These are phyloP conservation scores for Alcis repandata DNA, from an alignment of 2,888 invertebrate species.

Conservation along the genomic window DNA sequence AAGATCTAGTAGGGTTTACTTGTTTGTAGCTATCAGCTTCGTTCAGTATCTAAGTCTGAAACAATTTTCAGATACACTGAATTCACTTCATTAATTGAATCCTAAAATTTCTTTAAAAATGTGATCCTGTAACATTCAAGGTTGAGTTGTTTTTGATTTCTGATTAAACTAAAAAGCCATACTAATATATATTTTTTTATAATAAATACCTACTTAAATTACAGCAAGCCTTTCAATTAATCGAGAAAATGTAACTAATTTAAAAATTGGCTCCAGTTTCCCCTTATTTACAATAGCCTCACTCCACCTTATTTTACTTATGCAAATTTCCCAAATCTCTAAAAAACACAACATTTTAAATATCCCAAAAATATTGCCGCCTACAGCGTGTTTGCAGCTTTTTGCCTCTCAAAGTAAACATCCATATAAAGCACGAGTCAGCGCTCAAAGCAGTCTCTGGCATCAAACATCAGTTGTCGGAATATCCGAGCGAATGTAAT, in stretches of 20 bases:
- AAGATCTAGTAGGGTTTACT: neutral
- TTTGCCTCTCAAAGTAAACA: conserved; percentile 13
- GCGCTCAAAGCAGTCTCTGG: conserved; percentile 27
- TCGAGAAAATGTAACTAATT: no score
- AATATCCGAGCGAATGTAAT: conserved; percentile 36
- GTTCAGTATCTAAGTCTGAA: neutral
- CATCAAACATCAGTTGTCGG: conserved; percentile 34
- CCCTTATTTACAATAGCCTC: no score
- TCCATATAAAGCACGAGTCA: conserved; percentile 20
- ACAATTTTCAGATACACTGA: no score
- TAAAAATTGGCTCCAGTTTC: no score
- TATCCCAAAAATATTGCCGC: conserved; percentile 4
- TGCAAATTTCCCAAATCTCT: neutral
- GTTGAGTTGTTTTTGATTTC: no score
- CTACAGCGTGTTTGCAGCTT: conserved; percentile 8
- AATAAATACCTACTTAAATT: no score
- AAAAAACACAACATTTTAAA: neutral
- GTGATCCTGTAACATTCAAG: no score
- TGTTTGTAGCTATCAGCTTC: neutral
- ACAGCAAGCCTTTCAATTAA: no score
- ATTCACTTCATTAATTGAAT: no score
- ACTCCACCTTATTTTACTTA: neutral
- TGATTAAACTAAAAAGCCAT: no score
- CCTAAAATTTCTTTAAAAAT: no score
- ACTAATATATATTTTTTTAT: no score